Base-by-base conservation (phyloP, 2,888 invertebrate species). In the Phortica magna region DNA sequence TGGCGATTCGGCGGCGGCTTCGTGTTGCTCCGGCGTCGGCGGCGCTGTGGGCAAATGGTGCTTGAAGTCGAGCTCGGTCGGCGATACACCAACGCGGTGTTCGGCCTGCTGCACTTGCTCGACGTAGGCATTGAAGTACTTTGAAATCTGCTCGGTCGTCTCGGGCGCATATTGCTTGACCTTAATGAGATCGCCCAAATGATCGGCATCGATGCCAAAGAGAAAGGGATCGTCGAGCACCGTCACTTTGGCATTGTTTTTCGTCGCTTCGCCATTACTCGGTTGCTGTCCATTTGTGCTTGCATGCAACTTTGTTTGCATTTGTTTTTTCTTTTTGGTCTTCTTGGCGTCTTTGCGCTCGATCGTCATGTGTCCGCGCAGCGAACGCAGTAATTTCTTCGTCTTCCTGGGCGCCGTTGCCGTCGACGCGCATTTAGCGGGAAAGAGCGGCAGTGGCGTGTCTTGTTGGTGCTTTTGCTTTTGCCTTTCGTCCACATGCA, bases 141-240 rank as follows among this genome's bases (percentile, higher is more conserved):
- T 88, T 53, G 88, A 85, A 64, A 91, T 87, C 75, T 91, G 87
- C 76, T 91, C 91, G 7, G 81, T 82, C 72, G 86, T 83, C 14
- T 83, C 81, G 14, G 79, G 76, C 12, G 83, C 53, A 53, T 89
- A 88, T 12, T 83, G 82, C 64, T 88, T 88, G 78, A 90, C 87
- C 0, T 81, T 73, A 41, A 90, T 79, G 71, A 90, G 80, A 78
- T 90, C 91, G 39, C 90, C 90, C 79, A 90, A 80, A 71, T 90
- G 90, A 83, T 91, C 89, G 48, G 87, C 90, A 78, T 90, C 91
- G 78, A 91, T 90, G 77, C 92, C 92, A 70, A 92, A 89, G 12
- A 92, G 83, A 84, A 92, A 92, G 76, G 92, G 92, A 89, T 92
- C 92, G 79, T 92, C 92, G 6, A 92, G 85, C n/a, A 92, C 88